Base-by-base conservation (phyloP, 1,140 invertebrate genomes). In the Leptoteleia sp. region DNA sequence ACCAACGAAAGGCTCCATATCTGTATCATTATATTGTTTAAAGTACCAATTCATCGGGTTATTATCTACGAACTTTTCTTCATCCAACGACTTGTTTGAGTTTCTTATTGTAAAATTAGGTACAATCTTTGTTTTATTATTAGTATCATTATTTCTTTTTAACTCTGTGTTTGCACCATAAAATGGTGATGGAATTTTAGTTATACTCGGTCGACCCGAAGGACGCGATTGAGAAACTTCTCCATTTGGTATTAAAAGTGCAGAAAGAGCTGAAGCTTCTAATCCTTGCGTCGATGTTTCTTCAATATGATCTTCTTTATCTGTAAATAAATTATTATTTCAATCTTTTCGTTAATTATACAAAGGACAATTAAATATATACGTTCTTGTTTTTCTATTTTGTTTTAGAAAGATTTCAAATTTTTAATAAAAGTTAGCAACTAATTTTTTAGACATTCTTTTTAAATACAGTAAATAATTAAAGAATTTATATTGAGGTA, bases 1-100 rank as follows among this genome's bases (percentile, higher is more conserved):
- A 25, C 91, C 92, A 50, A 94, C 85, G 64, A 91, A 94, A 8
- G 93, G 93, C 72, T 93, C 91, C 65, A 93, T 83, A 79, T 93
- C 91, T 9, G 92, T 92, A 72, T 92, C 92, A 83, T 95, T 94
- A 80, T 95, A 95, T 87, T 94, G 94, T 52, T 92, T 92, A 83
- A 93, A 95, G 83, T 95, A 95, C 94, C 94, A 95, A 73, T 93
- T 93, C 70, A 92, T 91, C 15, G 92, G 89, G 80, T 91, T 90
- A 15, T 91, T 85, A n/a, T 85, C 83, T 43, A 73, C 42, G 4
- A 64, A 55, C 16, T 62, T 54, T 4, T 9, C 33, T 2, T 47
- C 33, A 3, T 45, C 37, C 2, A 8, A 7, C 0, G 29, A 16
- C 1, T 72, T 31, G 3, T 54, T 62, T n/a, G 3, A 9, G 13